phyloP scores from a whole-genome alignment of 2,888 invertebrate species.

The Cosmia pyralina region DNA sequence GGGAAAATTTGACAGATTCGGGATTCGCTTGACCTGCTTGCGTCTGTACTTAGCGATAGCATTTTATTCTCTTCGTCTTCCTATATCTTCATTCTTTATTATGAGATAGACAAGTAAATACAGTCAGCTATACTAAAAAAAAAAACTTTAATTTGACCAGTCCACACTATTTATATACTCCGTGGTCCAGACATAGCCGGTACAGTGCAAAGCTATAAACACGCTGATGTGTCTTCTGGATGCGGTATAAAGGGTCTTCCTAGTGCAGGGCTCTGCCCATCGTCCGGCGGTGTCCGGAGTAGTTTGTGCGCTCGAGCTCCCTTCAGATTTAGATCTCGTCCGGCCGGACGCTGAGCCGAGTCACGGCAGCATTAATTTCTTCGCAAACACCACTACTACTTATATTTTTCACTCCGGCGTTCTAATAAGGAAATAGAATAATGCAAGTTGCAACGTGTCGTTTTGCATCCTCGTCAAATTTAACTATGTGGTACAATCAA shows the following conservation, averaged over 20 bases:
- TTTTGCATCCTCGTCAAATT: no score
- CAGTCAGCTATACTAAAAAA: no score
- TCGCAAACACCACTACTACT: constrained; percentile 68
- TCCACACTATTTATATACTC: not conserved
- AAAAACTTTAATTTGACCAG: not conserved
- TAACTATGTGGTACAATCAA: no score
- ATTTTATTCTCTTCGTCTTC: not conserved
- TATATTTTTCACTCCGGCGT: constrained; percentile 1
- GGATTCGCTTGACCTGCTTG: no score
- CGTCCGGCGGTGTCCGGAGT: constrained; percentile 21
- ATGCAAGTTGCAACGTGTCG: not conserved
- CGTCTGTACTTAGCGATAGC: not conserved
- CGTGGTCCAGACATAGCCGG: not conserved
- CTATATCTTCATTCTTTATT: not conserved
- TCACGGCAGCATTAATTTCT: constrained; percentile 75
- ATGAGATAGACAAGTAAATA: not conserved
- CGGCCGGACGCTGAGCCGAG: constrained; percentile 57
- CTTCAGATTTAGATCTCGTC: constrained; percentile 71
- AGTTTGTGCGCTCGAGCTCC: constrained; percentile 23
- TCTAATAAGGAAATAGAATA: not conserved
- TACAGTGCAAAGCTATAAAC: constrained; percentile 19
- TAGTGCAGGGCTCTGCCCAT: constrained; percentile 15
- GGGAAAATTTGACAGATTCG: no score
- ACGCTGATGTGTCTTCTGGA: constrained; percentile 3
- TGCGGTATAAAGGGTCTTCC: constrained; percentile 50